Conservation (phyloP, 2,888 invertebrate genomes). For the Eledone cirrhosa region DNA sequence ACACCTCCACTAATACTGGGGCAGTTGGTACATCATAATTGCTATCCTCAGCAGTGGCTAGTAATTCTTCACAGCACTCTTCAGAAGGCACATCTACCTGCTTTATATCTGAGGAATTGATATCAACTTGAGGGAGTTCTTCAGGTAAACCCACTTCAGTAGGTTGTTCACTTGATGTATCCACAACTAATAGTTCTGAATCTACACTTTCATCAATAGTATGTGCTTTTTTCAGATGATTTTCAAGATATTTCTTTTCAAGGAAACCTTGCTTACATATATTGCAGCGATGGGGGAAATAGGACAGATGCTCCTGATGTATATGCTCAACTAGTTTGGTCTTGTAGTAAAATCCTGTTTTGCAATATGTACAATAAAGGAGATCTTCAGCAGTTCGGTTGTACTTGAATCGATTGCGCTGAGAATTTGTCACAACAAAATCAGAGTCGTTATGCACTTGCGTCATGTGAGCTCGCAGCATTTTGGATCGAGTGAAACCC, state of each 20-base stretch:
- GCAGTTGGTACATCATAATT: conserved; percentile 25
- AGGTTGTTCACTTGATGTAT: background rate
- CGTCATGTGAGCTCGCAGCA: conserved; percentile 50
- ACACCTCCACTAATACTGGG: conserved; percentile 42
- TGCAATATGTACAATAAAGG: conserved; percentile 49
- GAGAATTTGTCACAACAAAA: conserved; percentile 15
- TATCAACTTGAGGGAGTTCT: background rate
- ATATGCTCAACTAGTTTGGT: conserved; percentile 52
- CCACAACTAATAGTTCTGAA: too few relatives aligned
- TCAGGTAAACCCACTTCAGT: background rate
- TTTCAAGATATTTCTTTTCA: conserved; percentile 41
- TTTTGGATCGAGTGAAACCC: conserved; percentile 40
- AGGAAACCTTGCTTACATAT: conserved; percentile 52
- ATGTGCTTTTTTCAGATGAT: conserved; percentile 48
- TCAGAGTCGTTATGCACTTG: conserved; percentile 42
- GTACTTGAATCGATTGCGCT: conserved; percentile 39
- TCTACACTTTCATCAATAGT: conserved; percentile 18
- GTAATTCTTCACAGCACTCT: background rate
- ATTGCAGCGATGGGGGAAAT: conserved; percentile 49
- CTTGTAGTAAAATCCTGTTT: conserved; percentile 48
- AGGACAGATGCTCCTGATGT: conserved; percentile 45
- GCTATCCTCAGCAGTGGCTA: background rate
- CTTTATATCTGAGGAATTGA: background rate
- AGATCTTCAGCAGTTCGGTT: conserved; percentile 43
- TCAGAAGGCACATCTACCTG: background rate